Conservation (phyloP, 2,113 vertebrate species). For the Muscicapa adusta region DNA sequence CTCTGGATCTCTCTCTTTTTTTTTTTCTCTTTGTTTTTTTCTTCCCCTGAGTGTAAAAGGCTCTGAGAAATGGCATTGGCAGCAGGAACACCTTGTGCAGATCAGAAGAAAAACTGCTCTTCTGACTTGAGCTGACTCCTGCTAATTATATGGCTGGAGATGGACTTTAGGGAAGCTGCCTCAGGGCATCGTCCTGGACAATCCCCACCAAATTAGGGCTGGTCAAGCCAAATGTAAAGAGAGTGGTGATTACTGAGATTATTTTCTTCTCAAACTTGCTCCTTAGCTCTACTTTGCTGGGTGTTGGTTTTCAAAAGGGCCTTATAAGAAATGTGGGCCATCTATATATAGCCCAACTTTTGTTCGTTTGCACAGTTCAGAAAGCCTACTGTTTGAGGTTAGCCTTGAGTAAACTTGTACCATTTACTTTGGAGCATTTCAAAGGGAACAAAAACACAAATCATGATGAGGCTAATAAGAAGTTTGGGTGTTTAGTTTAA, state of each 20-base stretch:
- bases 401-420: slow-evolving; percentile 73
- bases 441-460: slow-evolving; percentile 72
- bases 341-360: slow-evolving; percentile 48
- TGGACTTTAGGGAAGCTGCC: not conserved
- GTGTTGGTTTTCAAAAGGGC: slow-evolving; percentile 58
- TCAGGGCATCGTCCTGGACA: not conserved
- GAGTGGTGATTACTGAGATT: slow-evolving; percentile 29
- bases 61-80: not conserved
- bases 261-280: slow-evolving; percentile 44
- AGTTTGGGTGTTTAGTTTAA: slow-evolving; percentile 71
- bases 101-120: not conserved
- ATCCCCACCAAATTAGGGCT: not conserved
- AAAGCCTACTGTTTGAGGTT: slow-evolving; percentile 72
- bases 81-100: not conserved
- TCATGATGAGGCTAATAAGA: slow-evolving; percentile 72
- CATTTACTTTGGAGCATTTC: slow-evolving; percentile 74
- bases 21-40: not conserved
- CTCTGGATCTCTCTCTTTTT: not conserved
- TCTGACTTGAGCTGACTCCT: not conserved
- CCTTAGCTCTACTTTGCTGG: slow-evolving; percentile 43
- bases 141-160: not conserved
- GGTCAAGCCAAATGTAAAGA: not conserved
- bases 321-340: slow-evolving; percentile 37
- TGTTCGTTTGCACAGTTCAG: slow-evolving; percentile 40
- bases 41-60: not conserved